These are phyloP conservation scores for Artemia franciscana DNA, from an alignment of 1,140 invertebrate species.

Conservation along the genomic window DNA sequence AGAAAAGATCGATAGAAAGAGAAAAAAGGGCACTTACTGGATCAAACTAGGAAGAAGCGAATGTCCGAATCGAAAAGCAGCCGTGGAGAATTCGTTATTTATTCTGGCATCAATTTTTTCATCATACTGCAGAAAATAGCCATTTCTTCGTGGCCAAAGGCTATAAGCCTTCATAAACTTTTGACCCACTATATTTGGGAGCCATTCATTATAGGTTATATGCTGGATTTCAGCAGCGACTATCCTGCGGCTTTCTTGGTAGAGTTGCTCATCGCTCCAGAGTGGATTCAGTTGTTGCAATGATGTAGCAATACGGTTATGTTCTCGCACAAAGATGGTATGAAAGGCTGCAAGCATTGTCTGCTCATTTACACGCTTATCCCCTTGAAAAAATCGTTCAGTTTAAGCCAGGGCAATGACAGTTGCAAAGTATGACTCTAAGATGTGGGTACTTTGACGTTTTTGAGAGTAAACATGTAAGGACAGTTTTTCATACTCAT, in stretches of 20 bases:
- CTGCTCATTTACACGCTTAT: conserved; percentile 34
- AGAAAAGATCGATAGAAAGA: too few species aligned
- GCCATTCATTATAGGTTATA: conserved; percentile 30
- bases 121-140: conserved; percentile 30
- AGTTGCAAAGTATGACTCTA: too few species aligned
- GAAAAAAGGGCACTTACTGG: too few species aligned
- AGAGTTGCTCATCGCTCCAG: conserved; percentile 27
- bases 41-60: conserved; percentile 28
- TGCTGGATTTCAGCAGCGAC: conserved; percentile 30
- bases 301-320: conserved; percentile 26
- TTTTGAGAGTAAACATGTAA: too few species aligned
- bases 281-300: conserved; percentile 24
- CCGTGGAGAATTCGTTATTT: conserved; percentile 36
- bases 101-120: conserved; percentile 29
- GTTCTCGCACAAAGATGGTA: conserved; percentile 29
- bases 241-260: conserved; percentile 20
- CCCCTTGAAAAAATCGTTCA: conserved; percentile 21
- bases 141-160: conserved; percentile 17
- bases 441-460: too few species aligned
- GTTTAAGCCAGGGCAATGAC: too few species aligned
- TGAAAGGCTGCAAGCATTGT: conserved; percentile 22
- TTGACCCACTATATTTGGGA: conserved; percentile 21
- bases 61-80: conserved; percentile 37
- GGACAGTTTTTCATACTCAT: too few species aligned
- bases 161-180: conserved; percentile 22